phyloP scores from a whole-genome alignment of 2,113 vertebrate genomes.

The Phrynosoma blainvillii region DNA sequence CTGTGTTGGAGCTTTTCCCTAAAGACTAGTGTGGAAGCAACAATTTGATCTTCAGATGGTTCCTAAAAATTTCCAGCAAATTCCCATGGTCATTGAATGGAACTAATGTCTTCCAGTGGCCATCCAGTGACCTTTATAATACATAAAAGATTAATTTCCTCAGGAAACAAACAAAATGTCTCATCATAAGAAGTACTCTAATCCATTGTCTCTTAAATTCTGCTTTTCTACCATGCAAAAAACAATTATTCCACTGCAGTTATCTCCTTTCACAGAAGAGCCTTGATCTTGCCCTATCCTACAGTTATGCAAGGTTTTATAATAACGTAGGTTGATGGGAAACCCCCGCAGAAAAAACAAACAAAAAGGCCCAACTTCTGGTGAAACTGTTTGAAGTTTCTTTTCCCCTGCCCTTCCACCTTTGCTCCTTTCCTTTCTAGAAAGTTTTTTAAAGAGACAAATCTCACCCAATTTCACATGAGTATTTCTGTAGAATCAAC shows the following conservation, averaged over 20 bases:
- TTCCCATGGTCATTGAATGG: too few relatives aligned
- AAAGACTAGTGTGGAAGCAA: too few relatives aligned
- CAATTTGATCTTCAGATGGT: too few relatives aligned
- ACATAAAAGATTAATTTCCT: neutral
- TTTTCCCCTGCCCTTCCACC: neutral
- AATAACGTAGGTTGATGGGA: neutral
- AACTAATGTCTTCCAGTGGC: too few relatives aligned
- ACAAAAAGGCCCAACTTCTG: neutral
- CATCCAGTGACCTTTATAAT: neutral
- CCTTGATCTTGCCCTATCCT: neutral
- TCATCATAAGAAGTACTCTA: neutral
- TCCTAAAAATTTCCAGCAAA: too few relatives aligned
- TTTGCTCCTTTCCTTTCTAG: neutral
- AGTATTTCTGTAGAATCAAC: conserved; percentile 8
- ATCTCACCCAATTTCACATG: neutral
- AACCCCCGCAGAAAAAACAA: neutral
- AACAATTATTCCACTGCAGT: neutral
- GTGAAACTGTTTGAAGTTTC: neutral
- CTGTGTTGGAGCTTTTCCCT: too few relatives aligned
- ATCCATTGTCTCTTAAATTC: neutral
- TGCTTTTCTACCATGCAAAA: neutral
- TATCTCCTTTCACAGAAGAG: neutral
- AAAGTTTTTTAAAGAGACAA: neutral
- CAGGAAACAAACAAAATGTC: neutral
- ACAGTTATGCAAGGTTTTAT: too few relatives aligned